phyloP scores from a whole-genome alignment of 2,113 vertebrate species.

The Protobothrops mucrosquamatus region DNA sequence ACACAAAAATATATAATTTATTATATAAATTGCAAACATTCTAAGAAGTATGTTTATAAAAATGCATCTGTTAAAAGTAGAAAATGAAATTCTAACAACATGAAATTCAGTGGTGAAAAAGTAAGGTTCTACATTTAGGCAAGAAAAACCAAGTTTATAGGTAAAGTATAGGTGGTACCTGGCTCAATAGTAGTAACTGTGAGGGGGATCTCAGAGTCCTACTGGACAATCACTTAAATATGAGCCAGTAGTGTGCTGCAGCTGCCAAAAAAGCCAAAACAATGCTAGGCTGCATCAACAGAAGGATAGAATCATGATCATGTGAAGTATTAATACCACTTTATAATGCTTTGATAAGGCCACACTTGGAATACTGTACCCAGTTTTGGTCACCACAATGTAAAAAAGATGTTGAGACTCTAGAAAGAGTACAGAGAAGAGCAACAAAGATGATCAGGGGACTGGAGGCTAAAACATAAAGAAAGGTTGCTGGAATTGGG shows the following conservation, averaged over 20 bases:
- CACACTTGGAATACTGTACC: no score
- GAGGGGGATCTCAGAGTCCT: neutral
- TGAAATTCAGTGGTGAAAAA: neutral
- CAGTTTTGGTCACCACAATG: neutral
- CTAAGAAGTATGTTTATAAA: neutral
- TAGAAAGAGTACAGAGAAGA: neutral
- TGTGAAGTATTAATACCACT: no score
- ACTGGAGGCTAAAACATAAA: neutral
- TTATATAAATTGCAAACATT: neutral
- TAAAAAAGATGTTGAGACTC: neutral
- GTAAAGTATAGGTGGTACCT: neutral
- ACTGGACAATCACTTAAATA: no score
- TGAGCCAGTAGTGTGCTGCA: no score
- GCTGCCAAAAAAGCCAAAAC: no score
- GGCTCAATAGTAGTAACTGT: neutral
- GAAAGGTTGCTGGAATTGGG: no score
- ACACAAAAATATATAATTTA: neutral
- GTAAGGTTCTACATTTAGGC: neutral
- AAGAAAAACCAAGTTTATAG: neutral
- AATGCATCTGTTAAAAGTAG: neutral
- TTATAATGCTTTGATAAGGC: no score
- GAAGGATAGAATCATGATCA: no score
- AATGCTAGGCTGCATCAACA: no score
- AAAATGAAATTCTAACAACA: neutral
- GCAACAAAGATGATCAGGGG: neutral